These are phyloP conservation scores for Calameuta filiformis DNA, from an alignment of 2,888 invertebrate genomes.

Conservation along the genomic window DNA sequence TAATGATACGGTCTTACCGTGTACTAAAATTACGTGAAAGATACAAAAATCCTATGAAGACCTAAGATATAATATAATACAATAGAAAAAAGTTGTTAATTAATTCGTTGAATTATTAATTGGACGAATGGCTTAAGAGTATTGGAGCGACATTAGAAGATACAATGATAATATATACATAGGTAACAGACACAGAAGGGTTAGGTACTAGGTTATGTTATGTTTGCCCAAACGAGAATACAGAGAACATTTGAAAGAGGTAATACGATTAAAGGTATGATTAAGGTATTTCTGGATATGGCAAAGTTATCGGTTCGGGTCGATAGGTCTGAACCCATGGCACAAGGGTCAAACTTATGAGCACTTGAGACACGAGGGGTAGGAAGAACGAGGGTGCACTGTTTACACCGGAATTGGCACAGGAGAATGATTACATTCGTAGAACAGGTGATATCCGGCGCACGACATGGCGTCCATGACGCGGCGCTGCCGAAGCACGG, in stretches of 20 bases:
- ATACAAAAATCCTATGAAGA: background rate
- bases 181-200: background rate
- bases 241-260: background rate
- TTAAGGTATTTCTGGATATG: background rate
- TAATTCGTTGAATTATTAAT: background rate
- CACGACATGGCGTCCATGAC: background rate
- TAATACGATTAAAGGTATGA: background rate
- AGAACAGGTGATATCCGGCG: background rate
- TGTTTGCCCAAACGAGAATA: background rate
- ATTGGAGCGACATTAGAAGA: background rate
- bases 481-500: background rate
- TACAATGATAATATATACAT: background rate
- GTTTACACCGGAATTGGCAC: slow-evolving; percentile 3
- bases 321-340: background rate
- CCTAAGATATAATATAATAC: background rate
- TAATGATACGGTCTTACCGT: background rate
- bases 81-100: background rate
- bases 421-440: background rate
- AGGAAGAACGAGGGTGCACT: background rate
- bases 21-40: background rate
- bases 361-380: background rate
- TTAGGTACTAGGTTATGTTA: background rate
- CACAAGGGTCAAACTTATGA: slow-evolving; percentile 2
- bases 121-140: background rate
- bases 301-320: background rate